Evolutionary conservation across 2,797 vertebrate genomes (phyloP).

Genomic region (Betta splendens): DNA sequence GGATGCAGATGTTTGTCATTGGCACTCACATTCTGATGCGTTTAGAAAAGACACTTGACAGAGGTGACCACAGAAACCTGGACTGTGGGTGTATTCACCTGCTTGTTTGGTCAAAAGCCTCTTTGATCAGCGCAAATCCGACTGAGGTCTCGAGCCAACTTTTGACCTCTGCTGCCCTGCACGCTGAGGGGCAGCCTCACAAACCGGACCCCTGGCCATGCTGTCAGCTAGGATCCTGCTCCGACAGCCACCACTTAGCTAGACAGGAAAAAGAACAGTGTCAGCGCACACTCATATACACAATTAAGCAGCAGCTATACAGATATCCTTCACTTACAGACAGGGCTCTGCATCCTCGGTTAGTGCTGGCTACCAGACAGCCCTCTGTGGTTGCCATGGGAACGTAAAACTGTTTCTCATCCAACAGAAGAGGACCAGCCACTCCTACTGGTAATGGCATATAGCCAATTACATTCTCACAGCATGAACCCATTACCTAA

Average conservation of each 20-base stretch:
- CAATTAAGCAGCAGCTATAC: background rate
- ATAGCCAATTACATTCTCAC: constrained; percentile 97
- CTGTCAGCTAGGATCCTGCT: constrained; percentile 91
- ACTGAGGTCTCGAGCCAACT: constrained; percentile 90
- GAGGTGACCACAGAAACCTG: background rate
- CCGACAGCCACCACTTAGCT: constrained; percentile 91
- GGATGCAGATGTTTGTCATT: background rate
- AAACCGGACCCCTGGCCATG: constrained; percentile 95
- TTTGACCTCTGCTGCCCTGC: constrained; percentile 94
- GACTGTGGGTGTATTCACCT: constrained; percentile 75
- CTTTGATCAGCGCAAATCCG: constrained; percentile 88
- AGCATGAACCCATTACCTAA: constrained; percentile 90
- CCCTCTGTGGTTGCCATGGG: constrained; percentile 98
- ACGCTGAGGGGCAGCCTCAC: constrained; percentile 91
- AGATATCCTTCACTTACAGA: constrained; percentile 80
- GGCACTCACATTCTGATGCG: background rate
- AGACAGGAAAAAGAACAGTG: constrained; percentile 15
- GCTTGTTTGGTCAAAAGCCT: constrained; percentile 93
- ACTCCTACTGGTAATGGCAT: constrained; percentile 97
- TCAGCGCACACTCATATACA: constrained; percentile 18
- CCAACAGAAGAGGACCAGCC: constrained; percentile 90
- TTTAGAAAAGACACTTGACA: no score
- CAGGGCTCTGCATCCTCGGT: constrained; percentile 94
- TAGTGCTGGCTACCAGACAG: constrained; percentile 95
- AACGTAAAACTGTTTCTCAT: constrained; percentile 90